Percentiles rank a stretch among this genome's conserved stretches.
These are phyloP conservation scores for Myotis pilosus DNA, from an alignment of 2,797 vertebrate species.

Conservation along the genomic window DNA sequence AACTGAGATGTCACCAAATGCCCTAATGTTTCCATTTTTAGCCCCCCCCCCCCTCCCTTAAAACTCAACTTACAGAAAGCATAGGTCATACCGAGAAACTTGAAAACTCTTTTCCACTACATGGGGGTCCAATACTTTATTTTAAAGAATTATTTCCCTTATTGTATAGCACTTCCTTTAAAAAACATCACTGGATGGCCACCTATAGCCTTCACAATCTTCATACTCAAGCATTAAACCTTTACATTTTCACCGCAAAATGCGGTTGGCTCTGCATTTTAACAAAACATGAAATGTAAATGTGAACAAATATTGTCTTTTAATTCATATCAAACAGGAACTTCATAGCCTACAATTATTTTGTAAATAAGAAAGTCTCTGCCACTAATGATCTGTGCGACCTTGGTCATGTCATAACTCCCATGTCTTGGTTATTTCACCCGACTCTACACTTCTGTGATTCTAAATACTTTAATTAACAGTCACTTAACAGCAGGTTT, in stretches of 20 bases:
- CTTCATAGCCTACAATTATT: constrained; percentile 19
- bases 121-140: neutral
- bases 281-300: constrained; percentile 9
- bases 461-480: constrained; percentile 36
- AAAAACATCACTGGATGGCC: constrained; percentile 1
- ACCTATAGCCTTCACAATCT: neutral
- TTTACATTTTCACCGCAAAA: neutral
- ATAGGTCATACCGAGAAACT: neutral
- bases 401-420: constrained; percentile 19
- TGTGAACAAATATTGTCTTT: neutral
- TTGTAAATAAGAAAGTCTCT: constrained; percentile 30
- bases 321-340: neutral
- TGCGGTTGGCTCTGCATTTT: neutral
- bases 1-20: constrained; percentile 23
- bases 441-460: neutral
- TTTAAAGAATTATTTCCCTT: neutral
- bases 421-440: neutral
- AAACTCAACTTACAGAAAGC: constrained; percentile 11
- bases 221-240: neutral
- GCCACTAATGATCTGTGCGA: neutral
- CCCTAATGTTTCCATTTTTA: constrained; percentile 39
- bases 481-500: constrained; percentile 38
- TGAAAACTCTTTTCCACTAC: constrained; percentile 40
- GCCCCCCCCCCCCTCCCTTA: neutral
- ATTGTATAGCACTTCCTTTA: neutral